Conservation (phyloP, 23 tunicate genomes). For the Botrylloides violaceus region DNA sequence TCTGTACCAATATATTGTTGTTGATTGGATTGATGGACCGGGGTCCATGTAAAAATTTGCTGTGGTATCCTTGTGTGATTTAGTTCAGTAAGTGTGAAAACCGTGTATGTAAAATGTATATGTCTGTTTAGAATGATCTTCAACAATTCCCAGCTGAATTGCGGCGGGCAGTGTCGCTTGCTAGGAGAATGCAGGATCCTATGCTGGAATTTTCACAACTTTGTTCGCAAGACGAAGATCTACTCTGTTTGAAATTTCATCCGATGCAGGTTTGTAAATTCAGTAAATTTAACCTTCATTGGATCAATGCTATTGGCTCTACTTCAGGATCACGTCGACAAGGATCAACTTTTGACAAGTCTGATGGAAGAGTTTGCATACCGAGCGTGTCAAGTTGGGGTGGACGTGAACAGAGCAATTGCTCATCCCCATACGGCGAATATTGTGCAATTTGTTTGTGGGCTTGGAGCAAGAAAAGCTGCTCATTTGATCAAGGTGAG, state of each 20-base stretch:
- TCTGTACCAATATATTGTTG: no score
- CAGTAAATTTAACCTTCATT: no score
- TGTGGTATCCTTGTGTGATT: no score
- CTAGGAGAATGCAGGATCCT: constrained; percentile 86
- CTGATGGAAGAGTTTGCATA: constrained; percentile 82
- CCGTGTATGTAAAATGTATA: neutral
- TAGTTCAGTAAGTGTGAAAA: no score
- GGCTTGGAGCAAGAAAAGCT: constrained; percentile 92
- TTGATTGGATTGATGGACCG: no score
- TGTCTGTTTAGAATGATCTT: constrained; percentile 44
- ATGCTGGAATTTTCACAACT: constrained; percentile 90
- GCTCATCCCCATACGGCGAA: constrained; percentile 85
- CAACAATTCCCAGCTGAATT: constrained; percentile 87
- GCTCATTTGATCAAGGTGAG: constrained; percentile 85
- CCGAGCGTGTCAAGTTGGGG: constrained; percentile 92
- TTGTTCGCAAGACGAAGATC: constrained; percentile 83
- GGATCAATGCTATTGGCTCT: no score
- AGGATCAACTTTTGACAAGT: constrained; percentile 65
- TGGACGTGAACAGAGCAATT: constrained; percentile 87
- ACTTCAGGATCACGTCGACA: constrained; percentile 55
- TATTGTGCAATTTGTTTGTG: constrained; percentile 91
- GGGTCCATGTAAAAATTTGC: no score
- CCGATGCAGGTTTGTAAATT: constrained; percentile 45
- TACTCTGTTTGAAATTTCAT: constrained; percentile 74
- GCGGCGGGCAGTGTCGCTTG: constrained; percentile 77